Percentiles rank a stretch among this genome's conserved stretches.
Conservation (phyloP, 2,888 invertebrate genomes). For the Pseudanteris insignis region DNA sequence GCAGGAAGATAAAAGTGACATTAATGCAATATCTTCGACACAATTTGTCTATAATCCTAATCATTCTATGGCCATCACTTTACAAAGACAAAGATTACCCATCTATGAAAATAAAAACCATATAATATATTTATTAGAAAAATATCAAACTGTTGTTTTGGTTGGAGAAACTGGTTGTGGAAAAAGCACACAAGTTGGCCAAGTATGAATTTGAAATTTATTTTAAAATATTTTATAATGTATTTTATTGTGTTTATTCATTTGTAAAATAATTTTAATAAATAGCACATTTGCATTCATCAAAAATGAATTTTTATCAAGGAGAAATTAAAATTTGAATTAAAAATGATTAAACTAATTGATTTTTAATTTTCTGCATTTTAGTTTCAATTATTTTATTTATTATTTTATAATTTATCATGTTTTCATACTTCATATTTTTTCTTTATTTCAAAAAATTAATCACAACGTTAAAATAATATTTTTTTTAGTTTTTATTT, state of each 20-base stretch:
- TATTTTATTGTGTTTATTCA: too few relatives aligned
- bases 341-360: too few relatives aligned
- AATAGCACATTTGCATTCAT: too few relatives aligned
- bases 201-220: slow-evolving; percentile 71
- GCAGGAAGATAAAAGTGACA: slow-evolving; percentile 68
- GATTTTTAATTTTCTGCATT: too few relatives aligned
- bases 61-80: slow-evolving; percentile 82
- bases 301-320: too few relatives aligned
- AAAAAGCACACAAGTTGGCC: slow-evolving; percentile 95
- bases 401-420: too few relatives aligned
- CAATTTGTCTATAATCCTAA: slow-evolving; percentile 87
- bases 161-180: slow-evolving; percentile 97
- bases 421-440: too few relatives aligned
- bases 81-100: slow-evolving; percentile 86
- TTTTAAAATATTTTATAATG: too few relatives aligned
- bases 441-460: too few relatives aligned
- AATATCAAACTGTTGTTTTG: slow-evolving; percentile 86
- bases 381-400: too few relatives aligned
- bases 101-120: slow-evolving; percentile 87
- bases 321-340: too few relatives aligned
- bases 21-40: slow-evolving; percentile 70
- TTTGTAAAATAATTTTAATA: neutral
- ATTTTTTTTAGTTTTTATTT: neutral
- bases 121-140: slow-evolving; percentile 89
- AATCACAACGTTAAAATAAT: too few relatives aligned